A percentile compares a stretch with the other conserved stretches of the same genome.
These are phyloP conservation scores for Laticauda colubrina DNA, from an alignment of 2,113 vertebrate species.

Conservation along the genomic window DNA sequence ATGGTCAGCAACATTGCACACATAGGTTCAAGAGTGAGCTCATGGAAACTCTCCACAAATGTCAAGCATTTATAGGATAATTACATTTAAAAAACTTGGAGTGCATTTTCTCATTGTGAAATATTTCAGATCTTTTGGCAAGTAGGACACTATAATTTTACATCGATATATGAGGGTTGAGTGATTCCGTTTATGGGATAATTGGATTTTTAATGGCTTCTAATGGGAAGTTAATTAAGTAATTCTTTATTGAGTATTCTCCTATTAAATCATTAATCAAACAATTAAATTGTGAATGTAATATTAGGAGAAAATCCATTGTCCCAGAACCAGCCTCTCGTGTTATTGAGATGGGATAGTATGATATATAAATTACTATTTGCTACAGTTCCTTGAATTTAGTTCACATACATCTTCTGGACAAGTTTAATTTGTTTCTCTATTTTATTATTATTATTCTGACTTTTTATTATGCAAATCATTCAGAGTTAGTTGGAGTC, in stretches of 20 bases:
- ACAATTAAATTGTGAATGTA: not conserved
- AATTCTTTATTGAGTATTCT: not conserved
- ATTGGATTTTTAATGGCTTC: fast-evolving
- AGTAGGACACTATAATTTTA: not conserved
- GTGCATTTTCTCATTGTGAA: not conserved
- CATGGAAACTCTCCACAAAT: not conserved
- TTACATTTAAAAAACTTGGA: not conserved
- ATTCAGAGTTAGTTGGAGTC: not conserved
- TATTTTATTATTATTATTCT: not conserved
- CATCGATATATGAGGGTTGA: not conserved
- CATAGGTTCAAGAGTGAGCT: not conserved
- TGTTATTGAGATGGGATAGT: fast-evolving
- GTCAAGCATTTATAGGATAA: not conserved
- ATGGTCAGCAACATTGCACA: not conserved
- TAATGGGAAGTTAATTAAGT: not conserved
- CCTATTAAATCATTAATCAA: not conserved
- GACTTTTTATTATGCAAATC: not conserved
- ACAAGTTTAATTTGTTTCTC: not conserved
- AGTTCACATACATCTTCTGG: not conserved
- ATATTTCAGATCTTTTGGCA: not conserved
- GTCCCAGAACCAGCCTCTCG: not conserved
- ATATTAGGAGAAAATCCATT: not conserved
- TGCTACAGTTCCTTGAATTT: not conserved
- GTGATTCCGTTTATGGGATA: not conserved
- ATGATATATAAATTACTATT: not conserved